Evolutionary conservation across 2,888 invertebrate species (phyloP).

Genomic region (Drosophila picticornis): DNA sequence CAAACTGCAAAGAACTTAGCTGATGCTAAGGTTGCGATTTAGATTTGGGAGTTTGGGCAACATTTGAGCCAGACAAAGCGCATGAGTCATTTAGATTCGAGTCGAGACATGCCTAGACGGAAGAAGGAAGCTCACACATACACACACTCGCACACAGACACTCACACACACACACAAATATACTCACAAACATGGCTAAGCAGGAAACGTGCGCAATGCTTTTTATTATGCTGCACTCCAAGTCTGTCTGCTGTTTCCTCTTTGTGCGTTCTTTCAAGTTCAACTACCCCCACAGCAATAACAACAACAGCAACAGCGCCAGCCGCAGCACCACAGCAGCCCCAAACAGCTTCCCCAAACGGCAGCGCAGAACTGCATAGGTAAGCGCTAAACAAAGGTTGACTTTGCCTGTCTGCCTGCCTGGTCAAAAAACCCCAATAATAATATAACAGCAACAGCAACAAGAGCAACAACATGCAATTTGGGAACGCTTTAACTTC

Average conservation of each 20-base stretch:
- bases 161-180: conserved; percentile 4
- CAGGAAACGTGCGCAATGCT: conserved; percentile 75
- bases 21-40: conserved; percentile 31
- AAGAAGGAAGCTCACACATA: conserved; percentile 52
- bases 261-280: conserved; percentile 72
- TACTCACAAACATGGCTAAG: conserved; percentile 32
- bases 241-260: conserved; percentile 69
- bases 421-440: conserved; percentile 68
- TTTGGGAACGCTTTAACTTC: conserved; percentile 76
- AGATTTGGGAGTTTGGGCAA: conserved; percentile 14
- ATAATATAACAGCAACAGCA: conserved; percentile 34
- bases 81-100: conserved; percentile 68
- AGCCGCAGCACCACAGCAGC: conserved; percentile 13
- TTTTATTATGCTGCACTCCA: conserved; percentile 70
- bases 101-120: conserved; percentile 69
- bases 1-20: conserved; percentile 55
- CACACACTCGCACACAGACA: not conserved
- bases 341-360: conserved; percentile 24
- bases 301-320: conserved; percentile 22
- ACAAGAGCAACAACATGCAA: conserved; percentile 19
- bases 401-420: conserved; percentile 26
- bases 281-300: conserved; percentile 54
- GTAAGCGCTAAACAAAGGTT: conserved; percentile 70
- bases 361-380: conserved; percentile 32
- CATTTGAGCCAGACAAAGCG: conserved; percentile 68